Conservation (phyloP, 2,797 vertebrate genomes). For the Cossypha polioptera region DNA sequence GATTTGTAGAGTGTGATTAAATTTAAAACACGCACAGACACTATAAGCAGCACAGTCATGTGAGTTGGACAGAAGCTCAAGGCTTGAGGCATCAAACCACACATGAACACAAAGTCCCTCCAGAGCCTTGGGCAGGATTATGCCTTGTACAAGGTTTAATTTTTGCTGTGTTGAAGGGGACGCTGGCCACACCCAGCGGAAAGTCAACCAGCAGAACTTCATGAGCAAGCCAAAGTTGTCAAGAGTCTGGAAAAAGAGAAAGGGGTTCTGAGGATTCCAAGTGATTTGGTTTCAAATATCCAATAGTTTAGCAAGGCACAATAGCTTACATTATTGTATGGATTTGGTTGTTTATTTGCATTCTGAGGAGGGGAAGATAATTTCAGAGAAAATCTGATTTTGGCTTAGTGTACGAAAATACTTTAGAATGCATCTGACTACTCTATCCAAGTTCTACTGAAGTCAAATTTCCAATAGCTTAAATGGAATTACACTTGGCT, state of each 20-base stretch:
- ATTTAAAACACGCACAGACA: slow-evolving; percentile 27
- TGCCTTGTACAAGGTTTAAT: not conserved
- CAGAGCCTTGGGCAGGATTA: not conserved
- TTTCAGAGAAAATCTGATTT: not conserved
- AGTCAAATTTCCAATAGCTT: not conserved
- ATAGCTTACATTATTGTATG: not conserved
- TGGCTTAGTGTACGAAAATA: not conserved
- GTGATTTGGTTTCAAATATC: not conserved
- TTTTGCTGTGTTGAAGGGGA: not conserved
- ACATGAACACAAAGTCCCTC: not conserved
- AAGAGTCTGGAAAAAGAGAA: not conserved
- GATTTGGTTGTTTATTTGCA: not conserved
- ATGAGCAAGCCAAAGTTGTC: not conserved
- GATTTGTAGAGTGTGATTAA: slow-evolving; percentile 29
- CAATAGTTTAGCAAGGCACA: not conserved
- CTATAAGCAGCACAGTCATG: not conserved
- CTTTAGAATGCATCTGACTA: not conserved
- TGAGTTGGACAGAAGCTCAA: not conserved
- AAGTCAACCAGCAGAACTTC: not conserved
- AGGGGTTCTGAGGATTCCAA: not conserved
- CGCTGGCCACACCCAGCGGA: not conserved
- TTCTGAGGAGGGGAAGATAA: not conserved
- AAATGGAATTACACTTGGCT: not conserved
- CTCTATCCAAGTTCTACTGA: not conserved
- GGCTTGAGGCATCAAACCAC: not conserved